Evolutionary conservation across 2,888 invertebrate species (phyloP), one percentile per base, ranked within the genome.

Genomic region (Eupeodes latifasciatus): DNA sequence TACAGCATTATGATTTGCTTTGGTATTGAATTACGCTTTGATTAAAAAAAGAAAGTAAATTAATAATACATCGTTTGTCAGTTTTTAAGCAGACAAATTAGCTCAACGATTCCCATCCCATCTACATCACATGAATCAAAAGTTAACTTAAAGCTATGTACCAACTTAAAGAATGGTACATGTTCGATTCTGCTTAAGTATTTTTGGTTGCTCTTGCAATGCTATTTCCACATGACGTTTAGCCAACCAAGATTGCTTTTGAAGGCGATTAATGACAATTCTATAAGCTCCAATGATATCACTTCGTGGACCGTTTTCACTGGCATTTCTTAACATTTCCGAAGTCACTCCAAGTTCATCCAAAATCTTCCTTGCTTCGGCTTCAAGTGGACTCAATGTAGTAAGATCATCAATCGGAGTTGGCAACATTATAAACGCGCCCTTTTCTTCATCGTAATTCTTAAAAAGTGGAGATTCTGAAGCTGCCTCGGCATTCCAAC

Each of bases 241-340:
- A 3, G 93, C 93, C 83, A 93, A 85, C 93, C 93, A 93, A n/a
- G 93, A 92, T 77, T 94, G 94, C 80, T 93, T 93, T 84, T 94
- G 94, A 72, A 95, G 91, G 14, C 94, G 93, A 92, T 96, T 95
- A 85, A 96, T 94, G 51, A 96, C 94, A 83, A 97, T 96, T 61
- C 96, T 94, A 92, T 96, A 97, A 66, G 96, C 95, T 11, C 96
- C 96, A 66, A 96, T 95, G 53, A 96, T 94, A 89, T 95, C 95
- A 90, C 95, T 96, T 71, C 95, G 94, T 1, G 96, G 95, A 47
- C 96, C 96, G 87, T 94, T 94, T 57, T 94, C 93, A 27, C 94
- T 93, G 27, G 95, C 94, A 53, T 94, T 94, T 74, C 94, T 93
- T 62, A 96, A 92, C 94, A 95, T 95, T 80, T 94, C 94, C 0